These are phyloP conservation scores for Orthonevra nobilis DNA, from an alignment of 2,888 invertebrate genomes.

Conservation along the genomic window DNA sequence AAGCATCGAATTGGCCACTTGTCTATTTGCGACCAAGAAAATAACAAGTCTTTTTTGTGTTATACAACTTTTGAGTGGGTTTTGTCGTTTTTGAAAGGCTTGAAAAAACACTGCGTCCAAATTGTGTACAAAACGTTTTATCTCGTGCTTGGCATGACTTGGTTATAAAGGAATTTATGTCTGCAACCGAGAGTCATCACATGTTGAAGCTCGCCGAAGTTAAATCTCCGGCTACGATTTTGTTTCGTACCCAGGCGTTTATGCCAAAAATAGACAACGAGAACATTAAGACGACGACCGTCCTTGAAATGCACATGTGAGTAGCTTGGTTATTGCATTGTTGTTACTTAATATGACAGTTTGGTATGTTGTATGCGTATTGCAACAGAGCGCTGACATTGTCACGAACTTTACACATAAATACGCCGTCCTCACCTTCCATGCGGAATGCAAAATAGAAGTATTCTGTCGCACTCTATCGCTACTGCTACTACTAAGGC, in stretches of 20 bases:
- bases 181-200: too few species aligned
- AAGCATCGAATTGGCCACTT: too few species aligned
- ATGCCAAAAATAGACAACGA: conserved; percentile 28
- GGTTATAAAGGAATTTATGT: too few species aligned
- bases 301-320: conserved; percentile 56
- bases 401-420: conserved; percentile 57
- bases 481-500: conserved; percentile 11
- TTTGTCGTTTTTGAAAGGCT: too few species aligned
- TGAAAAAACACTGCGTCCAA: too few species aligned
- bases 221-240: too few species aligned
- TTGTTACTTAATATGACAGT: conserved; percentile 44
- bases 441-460: conserved; percentile 55
- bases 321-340: conserved; percentile 16
- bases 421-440: conserved; percentile 54
- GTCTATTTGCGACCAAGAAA: too few species aligned
- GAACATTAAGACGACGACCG: conserved; percentile 2
- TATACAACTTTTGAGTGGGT: too few species aligned
- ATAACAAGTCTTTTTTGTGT: too few species aligned
- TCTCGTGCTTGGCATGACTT: too few species aligned
- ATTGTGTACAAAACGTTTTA: too few species aligned
- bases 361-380: conserved; percentile 1
- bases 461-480: conserved; percentile 27
- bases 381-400: conserved; percentile 35
- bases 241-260: conserved; percentile 15
- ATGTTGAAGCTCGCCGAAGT: too few species aligned